phyloP scores from a whole-genome alignment of 2,888 invertebrate species.

The Caenorhabditis sp. region DNA sequence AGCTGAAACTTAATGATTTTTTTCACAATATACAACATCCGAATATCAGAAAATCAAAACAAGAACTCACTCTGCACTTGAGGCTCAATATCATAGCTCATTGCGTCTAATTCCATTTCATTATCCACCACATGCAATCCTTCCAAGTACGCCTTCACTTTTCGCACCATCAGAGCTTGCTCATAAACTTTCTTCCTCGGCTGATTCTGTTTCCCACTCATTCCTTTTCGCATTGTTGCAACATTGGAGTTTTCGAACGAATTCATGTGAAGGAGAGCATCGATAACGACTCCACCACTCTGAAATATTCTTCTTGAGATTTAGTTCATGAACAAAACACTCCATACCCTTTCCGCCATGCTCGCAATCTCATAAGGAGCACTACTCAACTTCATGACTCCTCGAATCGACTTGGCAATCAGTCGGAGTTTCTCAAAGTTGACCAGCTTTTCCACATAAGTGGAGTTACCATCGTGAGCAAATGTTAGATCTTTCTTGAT shows the following conservation, averaged over 20 bases:
- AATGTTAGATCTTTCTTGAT: constrained; percentile 92
- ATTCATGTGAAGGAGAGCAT: constrained; percentile 81
- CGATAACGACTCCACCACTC: constrained; percentile 75
- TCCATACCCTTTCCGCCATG: constrained; percentile 75
- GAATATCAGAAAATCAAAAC: background rate
- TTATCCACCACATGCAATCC: constrained; percentile 94
- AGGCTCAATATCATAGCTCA: constrained; percentile 93
- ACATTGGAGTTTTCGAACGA: constrained; percentile 78
- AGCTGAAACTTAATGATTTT: constrained; percentile 41
- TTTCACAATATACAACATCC: background rate
- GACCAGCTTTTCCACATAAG: constrained; percentile 85
- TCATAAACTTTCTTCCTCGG: constrained; percentile 81
- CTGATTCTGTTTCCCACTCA: constrained; percentile 67
- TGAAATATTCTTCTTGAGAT: constrained; percentile 50
- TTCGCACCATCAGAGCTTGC: constrained; percentile 94
- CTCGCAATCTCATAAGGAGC: constrained; percentile 87
- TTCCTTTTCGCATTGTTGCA: constrained; percentile 79
- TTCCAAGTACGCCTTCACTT: constrained; percentile 96
- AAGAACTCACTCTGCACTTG: constrained; percentile 64
- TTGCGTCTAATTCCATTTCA: constrained; percentile 91
- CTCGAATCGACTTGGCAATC: constrained; percentile 94
- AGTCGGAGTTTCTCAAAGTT: constrained; percentile 99
- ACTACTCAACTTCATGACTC: constrained; percentile 91
- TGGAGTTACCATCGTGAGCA: constrained; percentile 94
- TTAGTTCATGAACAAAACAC: background rate